These are phyloP conservation scores for Oreochromis tanganicae DNA, from an alignment of 2,113 vertebrate species.

Conservation along the genomic window DNA sequence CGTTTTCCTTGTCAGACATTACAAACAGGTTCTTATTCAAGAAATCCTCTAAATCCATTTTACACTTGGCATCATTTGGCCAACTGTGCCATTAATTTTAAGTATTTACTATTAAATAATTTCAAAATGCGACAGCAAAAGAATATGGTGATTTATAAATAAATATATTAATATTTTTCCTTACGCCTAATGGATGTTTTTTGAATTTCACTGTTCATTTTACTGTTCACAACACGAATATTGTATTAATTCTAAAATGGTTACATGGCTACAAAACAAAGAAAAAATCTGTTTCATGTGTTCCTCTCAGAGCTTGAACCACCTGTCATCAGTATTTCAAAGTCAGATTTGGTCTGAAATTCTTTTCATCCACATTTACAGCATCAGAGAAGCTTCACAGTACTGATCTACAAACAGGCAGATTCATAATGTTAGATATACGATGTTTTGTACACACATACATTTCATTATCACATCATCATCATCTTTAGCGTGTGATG, in stretches of 20 bases:
- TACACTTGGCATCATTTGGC: not conserved
- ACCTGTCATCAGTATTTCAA: not conserved
- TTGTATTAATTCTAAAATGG: not conserved
- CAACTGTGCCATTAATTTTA: too few species aligned
- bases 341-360: not conserved
- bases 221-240: not conserved
- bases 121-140: not conserved
- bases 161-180: not conserved
- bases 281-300: not conserved
- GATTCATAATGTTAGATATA: not conserved
- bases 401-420: fast-evolving
- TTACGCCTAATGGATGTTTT: not conserved
- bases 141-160: not conserved
- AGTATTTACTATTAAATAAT: not conserved
- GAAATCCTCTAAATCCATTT: too few species aligned
- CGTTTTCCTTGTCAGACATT: too few species aligned
- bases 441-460: not conserved
- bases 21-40: too few species aligned
- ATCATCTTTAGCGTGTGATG: not conserved
- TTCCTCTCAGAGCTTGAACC: not conserved
- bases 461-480: not conserved
- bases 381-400: not conserved
- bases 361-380: not conserved
- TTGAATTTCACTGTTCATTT: not conserved
- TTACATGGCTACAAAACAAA: not conserved